A percentile compares a stretch with the other conserved stretches of the same genome.
These are phyloP conservation scores for Acleris cristana DNA, from an alignment of 2,888 invertebrate species.

Conservation along the genomic window DNA sequence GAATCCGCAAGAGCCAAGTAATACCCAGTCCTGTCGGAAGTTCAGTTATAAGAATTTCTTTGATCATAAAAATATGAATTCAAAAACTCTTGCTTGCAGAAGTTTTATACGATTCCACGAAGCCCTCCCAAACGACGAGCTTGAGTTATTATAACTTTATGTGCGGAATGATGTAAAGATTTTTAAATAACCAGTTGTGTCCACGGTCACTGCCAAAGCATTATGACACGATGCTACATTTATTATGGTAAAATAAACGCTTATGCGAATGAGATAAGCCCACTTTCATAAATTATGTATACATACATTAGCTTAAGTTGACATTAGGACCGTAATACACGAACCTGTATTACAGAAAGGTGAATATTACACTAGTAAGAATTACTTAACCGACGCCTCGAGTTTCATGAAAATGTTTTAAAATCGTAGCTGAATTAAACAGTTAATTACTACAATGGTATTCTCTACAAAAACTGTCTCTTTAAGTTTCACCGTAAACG, in stretches of 20 bases:
- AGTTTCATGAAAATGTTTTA: too few relatives aligned
- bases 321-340: conserved; percentile 11
- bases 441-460: too few relatives aligned
- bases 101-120: too few relatives aligned
- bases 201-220: conserved; percentile 33
- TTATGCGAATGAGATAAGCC: conserved; percentile 34
- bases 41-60: background rate
- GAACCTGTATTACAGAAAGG: conserved; percentile 8
- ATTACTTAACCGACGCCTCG: background rate
- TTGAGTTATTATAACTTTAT: conserved; percentile 7
- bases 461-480: background rate
- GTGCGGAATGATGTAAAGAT: conserved; percentile 26
- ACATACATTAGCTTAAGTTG: conserved; percentile 33
- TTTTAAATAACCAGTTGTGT: conserved; percentile 26
- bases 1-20: too few relatives aligned
- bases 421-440: too few relatives aligned
- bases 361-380: background rate
- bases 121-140: background rate
- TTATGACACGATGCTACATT: conserved; percentile 34
- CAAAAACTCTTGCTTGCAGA: background rate
- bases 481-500: background rate
- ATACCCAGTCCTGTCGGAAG: background rate
- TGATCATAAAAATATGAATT: background rate
- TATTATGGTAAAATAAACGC: conserved; percentile 35
- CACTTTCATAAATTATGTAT: conserved; percentile 30